Conservation (phyloP, 53 echinoderm and acorn worm genomes). For the Mesocentrotus franciscanus region DNA sequence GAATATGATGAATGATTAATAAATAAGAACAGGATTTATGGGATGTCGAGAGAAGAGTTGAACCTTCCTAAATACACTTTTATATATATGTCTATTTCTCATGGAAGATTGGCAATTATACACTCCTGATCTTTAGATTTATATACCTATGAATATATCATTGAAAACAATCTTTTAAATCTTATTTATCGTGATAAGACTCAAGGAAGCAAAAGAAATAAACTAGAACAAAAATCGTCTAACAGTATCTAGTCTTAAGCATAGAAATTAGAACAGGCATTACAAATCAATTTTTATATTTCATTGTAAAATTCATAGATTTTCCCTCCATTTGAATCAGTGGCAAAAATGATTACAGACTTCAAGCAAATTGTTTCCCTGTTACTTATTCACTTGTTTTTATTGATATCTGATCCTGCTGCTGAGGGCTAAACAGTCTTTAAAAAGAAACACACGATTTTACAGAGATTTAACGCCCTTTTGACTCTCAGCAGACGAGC, state of each 20-base stretch:
- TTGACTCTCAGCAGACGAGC: not conserved
- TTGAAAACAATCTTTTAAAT: not conserved
- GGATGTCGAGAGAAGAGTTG: not conserved
- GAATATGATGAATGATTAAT: not conserved
- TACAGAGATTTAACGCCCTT: too few relatives aligned
- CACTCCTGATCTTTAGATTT: not conserved
- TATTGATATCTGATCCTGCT: not conserved
- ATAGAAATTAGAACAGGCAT: conserved; percentile 2
- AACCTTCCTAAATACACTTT: not conserved
- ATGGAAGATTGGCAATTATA: not conserved
- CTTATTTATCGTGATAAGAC: not conserved
- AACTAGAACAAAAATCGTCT: not conserved
- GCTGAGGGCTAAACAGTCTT: not conserved
- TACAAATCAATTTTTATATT: conserved; percentile 5
- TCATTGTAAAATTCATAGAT: not conserved
- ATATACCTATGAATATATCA: not conserved
- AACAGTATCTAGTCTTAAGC: not conserved
- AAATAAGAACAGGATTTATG: not conserved
- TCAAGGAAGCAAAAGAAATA: not conserved
- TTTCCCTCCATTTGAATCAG: not conserved
- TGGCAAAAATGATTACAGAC: not conserved
- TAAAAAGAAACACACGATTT: not conserved
- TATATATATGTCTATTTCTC: not conserved
- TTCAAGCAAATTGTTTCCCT: not conserved
- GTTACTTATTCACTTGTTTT: not conserved